phyloP scores from a whole-genome alignment of 2,113 vertebrate genomes.

The Lasiurus cinereus region DNA sequence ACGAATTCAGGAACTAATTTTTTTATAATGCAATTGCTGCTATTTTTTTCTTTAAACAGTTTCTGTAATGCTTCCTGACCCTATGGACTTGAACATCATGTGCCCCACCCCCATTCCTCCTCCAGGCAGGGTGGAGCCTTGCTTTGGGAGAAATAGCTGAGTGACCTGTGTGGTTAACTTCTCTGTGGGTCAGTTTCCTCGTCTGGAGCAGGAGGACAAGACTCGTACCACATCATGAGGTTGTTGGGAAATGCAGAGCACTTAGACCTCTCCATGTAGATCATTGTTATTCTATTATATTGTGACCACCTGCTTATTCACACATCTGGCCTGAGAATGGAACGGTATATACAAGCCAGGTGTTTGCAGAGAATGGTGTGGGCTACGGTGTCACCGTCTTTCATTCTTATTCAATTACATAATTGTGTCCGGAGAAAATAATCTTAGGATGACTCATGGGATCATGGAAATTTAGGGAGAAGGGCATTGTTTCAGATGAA shows the following conservation, averaged over 20 bases:
- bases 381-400: accelerated
- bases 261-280: accelerated
- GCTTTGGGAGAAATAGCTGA: accelerated
- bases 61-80: accelerated
- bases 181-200: neutral
- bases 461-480: neutral
- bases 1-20: neutral
- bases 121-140: accelerated
- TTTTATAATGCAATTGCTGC: neutral
- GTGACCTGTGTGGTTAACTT: neutral
- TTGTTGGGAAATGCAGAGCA: accelerated
- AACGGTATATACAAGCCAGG: accelerated
- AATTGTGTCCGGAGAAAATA: neutral
- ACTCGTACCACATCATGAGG: accelerated
- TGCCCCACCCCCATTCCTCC: accelerated
- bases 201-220: accelerated
- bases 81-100: accelerated
- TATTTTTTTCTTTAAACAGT: neutral
- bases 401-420: accelerated
- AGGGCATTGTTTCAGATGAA: neutral
- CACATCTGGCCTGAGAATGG: accelerated
- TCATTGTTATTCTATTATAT: accelerated
- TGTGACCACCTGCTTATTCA: accelerated
- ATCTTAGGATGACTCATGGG: accelerated
- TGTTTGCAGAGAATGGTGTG: accelerated